Evolutionary conservation across 2,888 invertebrate species (phyloP), one percentile per base, ranked within the genome.

Genomic region (Euplagia quadripunctaria): DNA sequence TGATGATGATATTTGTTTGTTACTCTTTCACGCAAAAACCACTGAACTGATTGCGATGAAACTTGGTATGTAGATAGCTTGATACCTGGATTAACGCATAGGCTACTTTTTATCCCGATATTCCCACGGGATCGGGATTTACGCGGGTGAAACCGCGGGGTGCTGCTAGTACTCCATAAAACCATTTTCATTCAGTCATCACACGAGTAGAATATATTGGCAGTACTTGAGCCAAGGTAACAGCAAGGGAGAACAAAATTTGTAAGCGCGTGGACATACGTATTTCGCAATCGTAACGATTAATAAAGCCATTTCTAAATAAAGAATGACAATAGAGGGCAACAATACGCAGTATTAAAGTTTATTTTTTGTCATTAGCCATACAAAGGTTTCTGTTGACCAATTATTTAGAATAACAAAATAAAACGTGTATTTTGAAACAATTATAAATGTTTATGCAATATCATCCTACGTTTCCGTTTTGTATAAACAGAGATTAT

Each of bases 401-500:
- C 52, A 64, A 70, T 51, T 51, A 46, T 51, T 64, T 42, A 49
- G 51, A 55, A n/a, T n/a, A 31, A 66, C 66, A 14, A 66, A 51
- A 66, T n/a, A 66, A 49, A 70, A 42, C 49, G 63, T 64, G 52
- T 43, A 43, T 64, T 64, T 16, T 14, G 64, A 49, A 70, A 52
- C 68, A 68, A 55, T 68, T 68, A 16, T 52, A 64, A 51, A 64
- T 17, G 41, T 51, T 64, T 74, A 81, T 82, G 69, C 82, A 78
- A 74, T 58, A 17, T 52, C n/a, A 52, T 52, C n/a, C 7, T n/a
- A 20, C 64, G 16, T 69, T 46, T 63, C 43, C 46, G 42, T 16
- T 55, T 64, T 41, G 42, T 41, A 64, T 43, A 64, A 43, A 65
- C 2, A 61, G 14, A 14, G 17, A 70, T n/a, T 65, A 72, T 64